A percentile compares a stretch with the other conserved stretches of the same genome.
Evolutionary conservation across 2,888 invertebrate species (phyloP).

Genomic region (Phytoseiulus persimilis): DNA sequence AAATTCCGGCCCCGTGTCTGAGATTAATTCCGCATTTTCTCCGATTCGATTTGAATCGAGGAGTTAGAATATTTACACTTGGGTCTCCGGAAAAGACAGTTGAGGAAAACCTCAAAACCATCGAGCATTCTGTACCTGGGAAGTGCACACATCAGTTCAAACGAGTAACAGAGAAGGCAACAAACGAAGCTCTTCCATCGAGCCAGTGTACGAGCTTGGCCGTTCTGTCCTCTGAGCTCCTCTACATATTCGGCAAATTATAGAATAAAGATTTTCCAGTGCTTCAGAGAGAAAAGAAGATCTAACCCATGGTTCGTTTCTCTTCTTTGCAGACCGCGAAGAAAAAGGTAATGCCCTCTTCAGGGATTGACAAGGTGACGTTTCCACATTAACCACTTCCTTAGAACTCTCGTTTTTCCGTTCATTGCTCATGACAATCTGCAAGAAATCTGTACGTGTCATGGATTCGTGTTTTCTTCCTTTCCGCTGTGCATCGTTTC

Average conservation of each 20-base stretch:
- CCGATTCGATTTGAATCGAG: no score
- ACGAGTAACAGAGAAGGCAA: no score
- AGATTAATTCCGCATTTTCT: no score
- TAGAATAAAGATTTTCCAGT: not conserved
- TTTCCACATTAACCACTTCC: conserved; percentile 7
- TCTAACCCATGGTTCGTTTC: not conserved
- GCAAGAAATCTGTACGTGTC: not conserved
- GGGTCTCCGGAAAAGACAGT: no score
- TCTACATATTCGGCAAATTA: no score
- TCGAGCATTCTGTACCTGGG: no score
- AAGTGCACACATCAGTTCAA: no score
- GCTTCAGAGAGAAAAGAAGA: not conserved
- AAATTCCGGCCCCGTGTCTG: not conserved
- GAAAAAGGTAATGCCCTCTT: conserved; percentile 38
- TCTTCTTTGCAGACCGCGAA: conserved; percentile 36
- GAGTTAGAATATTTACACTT: no score
- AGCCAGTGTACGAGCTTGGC: no score
- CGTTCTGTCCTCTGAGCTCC: no score
- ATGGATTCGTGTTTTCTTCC: not conserved
- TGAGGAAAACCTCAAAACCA: no score
- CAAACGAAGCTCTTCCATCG: no score
- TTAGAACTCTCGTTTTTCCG: not conserved
- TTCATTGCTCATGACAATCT: not conserved
- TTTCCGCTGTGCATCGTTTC: not conserved
- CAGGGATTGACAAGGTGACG: conserved; percentile 38